Percentiles rank a stretch among this genome's conserved stretches.
These are phyloP conservation scores for Oryzias sinensis DNA, from an alignment of 2,797 vertebrate species.

Conservation along the genomic window DNA sequence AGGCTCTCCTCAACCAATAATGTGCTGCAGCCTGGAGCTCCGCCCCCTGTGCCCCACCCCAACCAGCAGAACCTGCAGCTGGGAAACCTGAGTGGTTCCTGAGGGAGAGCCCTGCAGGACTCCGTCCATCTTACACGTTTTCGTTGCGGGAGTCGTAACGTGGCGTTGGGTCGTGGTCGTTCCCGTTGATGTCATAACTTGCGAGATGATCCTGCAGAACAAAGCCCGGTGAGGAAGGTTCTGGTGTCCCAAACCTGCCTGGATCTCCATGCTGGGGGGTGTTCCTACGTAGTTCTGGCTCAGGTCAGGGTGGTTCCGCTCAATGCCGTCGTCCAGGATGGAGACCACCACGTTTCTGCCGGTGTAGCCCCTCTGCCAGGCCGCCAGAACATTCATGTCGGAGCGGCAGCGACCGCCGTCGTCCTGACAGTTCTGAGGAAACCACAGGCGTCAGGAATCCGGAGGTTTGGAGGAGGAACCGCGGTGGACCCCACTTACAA, in stretches of 20 bases:
- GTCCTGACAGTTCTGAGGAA: constrained; percentile 66
- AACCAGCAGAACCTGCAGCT: no score
- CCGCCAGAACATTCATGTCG: constrained; percentile 82
- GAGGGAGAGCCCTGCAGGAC: no score
- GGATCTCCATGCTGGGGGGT: no score
- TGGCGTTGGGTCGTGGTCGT: constrained; percentile 88
- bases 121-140: constrained; percentile 80
- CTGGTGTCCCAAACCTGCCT: no score
- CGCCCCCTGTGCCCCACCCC: no score
- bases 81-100: no score
- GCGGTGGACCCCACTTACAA: constrained; percentile 77
- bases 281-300: constrained; percentile 84
- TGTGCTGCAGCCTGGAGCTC: no score
- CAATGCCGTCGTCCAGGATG: constrained; percentile 87
- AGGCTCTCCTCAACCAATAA: no score
- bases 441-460: neutral
- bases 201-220: constrained; percentile 83
- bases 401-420: constrained; percentile 70
- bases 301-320: constrained; percentile 88
- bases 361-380: constrained; percentile 86
- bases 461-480: neutral
- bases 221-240: neutral
- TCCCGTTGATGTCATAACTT: constrained; percentile 88
- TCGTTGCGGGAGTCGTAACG: constrained; percentile 76
- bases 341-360: constrained; percentile 86